Evolutionary conservation across 2,797 vertebrate genomes (phyloP).

Genomic region (Oreochromis mossambicus): DNA sequence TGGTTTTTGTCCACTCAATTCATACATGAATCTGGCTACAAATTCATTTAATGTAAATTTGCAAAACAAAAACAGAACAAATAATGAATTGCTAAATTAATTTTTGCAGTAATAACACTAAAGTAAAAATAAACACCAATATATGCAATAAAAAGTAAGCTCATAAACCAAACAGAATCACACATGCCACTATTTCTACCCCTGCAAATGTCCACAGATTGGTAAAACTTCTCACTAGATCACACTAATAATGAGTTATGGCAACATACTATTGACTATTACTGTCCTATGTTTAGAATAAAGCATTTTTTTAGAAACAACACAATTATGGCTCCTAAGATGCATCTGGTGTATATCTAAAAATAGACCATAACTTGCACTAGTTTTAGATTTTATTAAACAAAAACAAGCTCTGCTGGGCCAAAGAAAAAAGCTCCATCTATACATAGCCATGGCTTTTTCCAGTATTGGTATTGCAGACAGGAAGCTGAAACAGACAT

Average conservation of each 20-base stretch:
- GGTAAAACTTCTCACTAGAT: neutral
- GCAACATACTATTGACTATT: neutral
- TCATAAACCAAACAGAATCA: neutral
- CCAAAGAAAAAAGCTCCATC: neutral
- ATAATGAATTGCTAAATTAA: neutral
- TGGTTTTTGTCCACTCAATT: neutral
- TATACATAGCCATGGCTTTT: neutral
- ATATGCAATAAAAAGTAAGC: neutral
- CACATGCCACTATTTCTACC: neutral
- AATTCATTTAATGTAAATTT: neutral
- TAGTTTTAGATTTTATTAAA: neutral
- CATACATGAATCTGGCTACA: neutral
- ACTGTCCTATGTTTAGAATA: neutral
- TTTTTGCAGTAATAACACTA: neutral
- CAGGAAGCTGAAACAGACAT: neutral
- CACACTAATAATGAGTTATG: neutral
- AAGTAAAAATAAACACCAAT: neutral
- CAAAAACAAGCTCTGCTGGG: neutral
- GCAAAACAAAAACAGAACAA: neutral
- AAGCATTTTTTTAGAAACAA: neutral
- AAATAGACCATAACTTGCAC: neutral
- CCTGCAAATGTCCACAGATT: neutral
- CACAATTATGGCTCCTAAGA: neutral
- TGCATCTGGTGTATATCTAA: neutral
- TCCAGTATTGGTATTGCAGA: neutral